A percentile compares a stretch with the other conserved stretches of the same genome.
These are phyloP conservation scores for Aleiodes testaceus DNA, from an alignment of 2,888 invertebrate species.

Conservation along the genomic window DNA sequence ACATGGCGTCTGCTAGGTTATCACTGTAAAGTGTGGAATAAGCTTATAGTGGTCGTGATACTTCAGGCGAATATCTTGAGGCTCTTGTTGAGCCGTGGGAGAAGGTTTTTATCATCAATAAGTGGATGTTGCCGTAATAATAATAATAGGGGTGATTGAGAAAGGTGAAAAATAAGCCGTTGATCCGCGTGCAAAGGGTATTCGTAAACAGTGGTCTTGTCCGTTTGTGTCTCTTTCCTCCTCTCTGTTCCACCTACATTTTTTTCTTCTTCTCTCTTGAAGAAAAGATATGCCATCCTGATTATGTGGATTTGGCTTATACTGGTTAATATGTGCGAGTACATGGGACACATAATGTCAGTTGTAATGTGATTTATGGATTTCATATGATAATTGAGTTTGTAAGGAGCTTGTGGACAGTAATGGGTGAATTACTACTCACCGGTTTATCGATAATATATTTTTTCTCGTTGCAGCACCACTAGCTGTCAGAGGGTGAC, in stretches of 20 bases:
- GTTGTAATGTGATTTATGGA: too few relatives aligned
- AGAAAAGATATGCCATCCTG: neutral
- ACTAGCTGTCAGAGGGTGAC: too few relatives aligned
- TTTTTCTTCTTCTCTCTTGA: neutral
- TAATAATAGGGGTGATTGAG: slow-evolving; percentile 48
- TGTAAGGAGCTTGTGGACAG: too few relatives aligned
- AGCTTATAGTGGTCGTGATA: neutral
- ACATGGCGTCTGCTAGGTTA: slow-evolving; percentile 71
- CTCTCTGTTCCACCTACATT: slow-evolving; percentile 6
- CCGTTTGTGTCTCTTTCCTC: neutral
- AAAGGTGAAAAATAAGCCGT: slow-evolving; percentile 44
- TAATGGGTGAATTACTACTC: too few relatives aligned
- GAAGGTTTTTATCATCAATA: too few relatives aligned
- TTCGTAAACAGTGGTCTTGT: slow-evolving; percentile 66
- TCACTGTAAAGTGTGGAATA: slow-evolving; percentile 62
- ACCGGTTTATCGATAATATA: too few relatives aligned
- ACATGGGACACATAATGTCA: too few relatives aligned
- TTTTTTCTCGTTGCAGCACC: too few relatives aligned
- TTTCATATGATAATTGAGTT: too few relatives aligned
- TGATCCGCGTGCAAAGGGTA: slow-evolving; percentile 52
- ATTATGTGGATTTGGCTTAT: too few relatives aligned
- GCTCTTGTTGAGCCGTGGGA: too few relatives aligned
- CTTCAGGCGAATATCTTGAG: slow-evolving; percentile 65
- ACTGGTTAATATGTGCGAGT: too few relatives aligned
- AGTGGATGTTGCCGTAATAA: slow-evolving; percentile 57